phyloP scores from a whole-genome alignment of 2,113 vertebrate species.

The Phaethon lepturus region DNA sequence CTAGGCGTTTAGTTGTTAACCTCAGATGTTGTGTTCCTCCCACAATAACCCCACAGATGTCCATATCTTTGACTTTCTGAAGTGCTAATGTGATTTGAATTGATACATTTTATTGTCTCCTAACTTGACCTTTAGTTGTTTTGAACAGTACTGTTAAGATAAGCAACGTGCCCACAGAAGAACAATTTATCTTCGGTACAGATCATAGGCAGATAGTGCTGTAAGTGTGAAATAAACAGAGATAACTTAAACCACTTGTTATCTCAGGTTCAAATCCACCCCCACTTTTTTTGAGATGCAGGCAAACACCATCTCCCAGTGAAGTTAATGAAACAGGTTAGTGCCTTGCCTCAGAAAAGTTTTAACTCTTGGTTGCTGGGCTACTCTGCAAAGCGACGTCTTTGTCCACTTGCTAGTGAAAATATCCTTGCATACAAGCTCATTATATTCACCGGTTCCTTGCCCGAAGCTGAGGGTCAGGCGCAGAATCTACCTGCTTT shows the following conservation, averaged over 20 bases:
- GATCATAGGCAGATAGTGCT: neutral
- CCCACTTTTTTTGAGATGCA: neutral
- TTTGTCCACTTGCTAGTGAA: neutral
- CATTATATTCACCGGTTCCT: neutral
- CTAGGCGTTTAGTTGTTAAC: neutral
- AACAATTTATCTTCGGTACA: neutral
- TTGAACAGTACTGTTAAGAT: neutral
- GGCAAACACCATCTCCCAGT: neutral
- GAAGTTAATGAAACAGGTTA: neutral
- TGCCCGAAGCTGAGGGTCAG: neutral
- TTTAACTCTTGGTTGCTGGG: neutral
- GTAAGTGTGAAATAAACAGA: neutral
- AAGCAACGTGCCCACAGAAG: neutral
- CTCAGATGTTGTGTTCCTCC: neutral
- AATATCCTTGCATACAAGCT: neutral
- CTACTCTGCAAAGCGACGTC: neutral
- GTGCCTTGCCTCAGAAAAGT: neutral
- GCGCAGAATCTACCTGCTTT: neutral
- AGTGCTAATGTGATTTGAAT: neutral
- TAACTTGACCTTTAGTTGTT: neutral
- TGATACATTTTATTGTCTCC: neutral
- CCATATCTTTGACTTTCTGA: neutral
- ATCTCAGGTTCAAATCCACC: neutral
- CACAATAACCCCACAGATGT: neutral
- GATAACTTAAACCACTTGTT: neutral